phyloP scores from a whole-genome alignment of 2,797 vertebrate species.

The Melopsittacus undulatus region DNA sequence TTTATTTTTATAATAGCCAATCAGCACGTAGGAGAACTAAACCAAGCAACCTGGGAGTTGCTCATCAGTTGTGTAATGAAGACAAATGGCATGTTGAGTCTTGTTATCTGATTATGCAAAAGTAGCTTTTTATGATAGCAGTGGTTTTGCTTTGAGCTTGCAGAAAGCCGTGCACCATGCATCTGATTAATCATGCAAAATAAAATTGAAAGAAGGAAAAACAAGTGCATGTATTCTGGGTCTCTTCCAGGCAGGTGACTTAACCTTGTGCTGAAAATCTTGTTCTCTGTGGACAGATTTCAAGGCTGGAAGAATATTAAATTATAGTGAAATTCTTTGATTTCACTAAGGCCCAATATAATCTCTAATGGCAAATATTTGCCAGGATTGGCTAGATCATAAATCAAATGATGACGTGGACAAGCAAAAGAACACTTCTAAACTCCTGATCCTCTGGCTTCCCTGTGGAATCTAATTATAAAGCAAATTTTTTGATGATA shows the following conservation, averaged over 20 bases:
- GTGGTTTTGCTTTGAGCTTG: slow-evolving; percentile 37
- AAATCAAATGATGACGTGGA: neutral
- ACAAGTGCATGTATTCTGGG: neutral
- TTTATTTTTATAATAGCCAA: neutral
- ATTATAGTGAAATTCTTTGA: neutral
- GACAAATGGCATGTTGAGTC: slow-evolving; percentile 58
- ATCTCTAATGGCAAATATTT: neutral
- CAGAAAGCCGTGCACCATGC: neutral
- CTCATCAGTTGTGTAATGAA: slow-evolving; percentile 61
- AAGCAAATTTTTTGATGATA: neutral
- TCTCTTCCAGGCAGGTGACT: neutral
- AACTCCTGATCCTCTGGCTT: neutral
- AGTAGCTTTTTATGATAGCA: slow-evolving; percentile 44
- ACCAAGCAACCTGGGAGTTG: neutral
- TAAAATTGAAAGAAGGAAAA: neutral
- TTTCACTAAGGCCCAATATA: neutral
- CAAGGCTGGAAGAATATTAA: neutral
- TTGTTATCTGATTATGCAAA: slow-evolving; percentile 47
- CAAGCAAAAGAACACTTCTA: neutral
- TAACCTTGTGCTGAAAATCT: neutral
- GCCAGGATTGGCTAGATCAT: neutral
- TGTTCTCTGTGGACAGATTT: neutral
- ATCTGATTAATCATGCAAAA: slow-evolving; percentile 42
- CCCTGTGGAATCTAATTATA: neutral
- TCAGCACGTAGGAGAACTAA: neutral